A percentile compares a stretch with the other conserved stretches of the same genome.
phyloP scores from a whole-genome alignment of 2,113 vertebrate species.

The Callocephalon fimbriatum region DNA sequence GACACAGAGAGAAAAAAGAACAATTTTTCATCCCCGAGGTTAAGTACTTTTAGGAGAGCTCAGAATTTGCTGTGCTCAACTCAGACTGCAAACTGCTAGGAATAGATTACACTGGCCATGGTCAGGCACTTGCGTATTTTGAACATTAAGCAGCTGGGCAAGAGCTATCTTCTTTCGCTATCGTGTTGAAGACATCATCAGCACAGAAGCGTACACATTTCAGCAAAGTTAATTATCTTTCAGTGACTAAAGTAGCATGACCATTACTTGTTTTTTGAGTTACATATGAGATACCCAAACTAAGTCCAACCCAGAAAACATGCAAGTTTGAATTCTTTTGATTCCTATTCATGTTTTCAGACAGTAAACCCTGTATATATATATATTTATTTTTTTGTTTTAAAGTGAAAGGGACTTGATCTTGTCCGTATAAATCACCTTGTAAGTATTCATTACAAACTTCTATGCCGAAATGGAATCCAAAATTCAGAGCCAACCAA shows the following conservation, averaged over 20 bases:
- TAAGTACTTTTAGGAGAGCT: not conserved
- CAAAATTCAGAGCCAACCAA: not conserved
- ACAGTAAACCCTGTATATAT: not conserved
- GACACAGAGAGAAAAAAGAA: not conserved
- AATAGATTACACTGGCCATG: not conserved
- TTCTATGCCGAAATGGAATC: not conserved
- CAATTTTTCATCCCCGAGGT: not conserved
- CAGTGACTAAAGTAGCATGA: not conserved
- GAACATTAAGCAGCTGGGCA: constrained; percentile 5
- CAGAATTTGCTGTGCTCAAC: not conserved
- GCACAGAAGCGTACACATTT: not conserved
- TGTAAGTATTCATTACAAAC: not conserved
- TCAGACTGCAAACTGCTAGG: not conserved
- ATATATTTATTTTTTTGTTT: not conserved
- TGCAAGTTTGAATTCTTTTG: not conserved
- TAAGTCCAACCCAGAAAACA: not conserved
- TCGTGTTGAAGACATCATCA: not conserved
- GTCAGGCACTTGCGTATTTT: constrained; percentile 6
- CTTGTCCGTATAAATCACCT: not conserved
- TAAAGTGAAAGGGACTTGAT: not conserved
- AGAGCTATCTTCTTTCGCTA: not conserved
- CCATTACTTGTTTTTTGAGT: not conserved
- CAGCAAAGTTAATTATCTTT: not conserved
- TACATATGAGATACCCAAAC: not conserved
- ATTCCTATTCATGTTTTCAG: not conserved